Conservation (phyloP, 2,888 invertebrate species). For the Branchellion lobata region DNA sequence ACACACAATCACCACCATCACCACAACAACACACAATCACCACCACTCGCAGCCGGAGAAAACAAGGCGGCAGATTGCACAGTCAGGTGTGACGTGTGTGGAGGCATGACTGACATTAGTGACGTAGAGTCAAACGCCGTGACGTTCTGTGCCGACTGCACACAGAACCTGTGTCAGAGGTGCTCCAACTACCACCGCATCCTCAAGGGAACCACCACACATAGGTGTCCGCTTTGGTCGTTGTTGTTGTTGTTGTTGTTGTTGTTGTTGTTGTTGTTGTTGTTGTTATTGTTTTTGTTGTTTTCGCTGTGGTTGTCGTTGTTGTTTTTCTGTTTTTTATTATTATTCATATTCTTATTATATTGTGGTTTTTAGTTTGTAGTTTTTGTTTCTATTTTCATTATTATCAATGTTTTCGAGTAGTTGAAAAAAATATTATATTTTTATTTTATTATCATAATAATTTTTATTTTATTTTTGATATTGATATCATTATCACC, state of each 20-base stretch:
- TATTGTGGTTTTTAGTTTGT: background rate
- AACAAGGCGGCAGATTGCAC: background rate
- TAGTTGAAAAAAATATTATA: no score
- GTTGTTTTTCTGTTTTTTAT: no score
- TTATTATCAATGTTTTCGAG: no score
- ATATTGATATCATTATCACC: no score
- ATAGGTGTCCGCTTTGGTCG: background rate
- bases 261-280: background rate
- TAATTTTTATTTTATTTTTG: no score
- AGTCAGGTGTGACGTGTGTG: slow-evolving; percentile 4
- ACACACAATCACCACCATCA: no score
- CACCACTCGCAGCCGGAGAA: background rate
- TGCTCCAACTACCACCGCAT: slow-evolving; percentile 32
- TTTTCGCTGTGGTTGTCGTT: no score
- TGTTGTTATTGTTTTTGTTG: no score
- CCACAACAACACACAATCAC: no score
- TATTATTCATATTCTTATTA: no score
- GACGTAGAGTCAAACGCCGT: background rate
- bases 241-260: background rate
- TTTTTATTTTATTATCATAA: no score
- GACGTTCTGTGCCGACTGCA: slow-evolving; percentile 36
- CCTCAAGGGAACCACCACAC: background rate
- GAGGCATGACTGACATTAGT: background rate
- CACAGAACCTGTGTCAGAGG: slow-evolving; percentile 35
- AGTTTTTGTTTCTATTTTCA: no score